A percentile compares a stretch with the other conserved stretches of the same genome.
phyloP scores from a whole-genome alignment of 2,113 vertebrate genomes.

The Tor tambroides region DNA sequence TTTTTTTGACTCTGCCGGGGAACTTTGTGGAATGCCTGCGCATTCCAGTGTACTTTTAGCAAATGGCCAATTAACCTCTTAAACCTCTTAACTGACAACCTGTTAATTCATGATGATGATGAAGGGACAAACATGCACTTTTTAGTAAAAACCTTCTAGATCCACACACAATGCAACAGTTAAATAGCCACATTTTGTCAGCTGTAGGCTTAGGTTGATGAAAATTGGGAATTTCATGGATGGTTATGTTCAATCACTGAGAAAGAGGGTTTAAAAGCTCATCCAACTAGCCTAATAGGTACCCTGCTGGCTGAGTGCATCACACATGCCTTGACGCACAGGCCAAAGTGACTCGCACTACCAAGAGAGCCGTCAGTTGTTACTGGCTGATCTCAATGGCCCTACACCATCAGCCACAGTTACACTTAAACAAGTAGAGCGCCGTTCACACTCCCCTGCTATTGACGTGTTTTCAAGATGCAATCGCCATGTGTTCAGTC shows the following conservation, averaged over 20 bases:
- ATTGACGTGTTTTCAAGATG: conserved; percentile 16
- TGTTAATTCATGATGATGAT: background rate
- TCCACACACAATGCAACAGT: background rate
- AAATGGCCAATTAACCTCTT: background rate
- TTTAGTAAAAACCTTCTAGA: background rate
- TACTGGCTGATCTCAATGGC: conserved; percentile 4
- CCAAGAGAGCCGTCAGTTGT: conserved; percentile 32
- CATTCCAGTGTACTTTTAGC: conserved; percentile 29
- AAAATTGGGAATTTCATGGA: conserved; percentile 48
- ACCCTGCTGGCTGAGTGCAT: conserved; percentile 39
- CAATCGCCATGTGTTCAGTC: background rate
- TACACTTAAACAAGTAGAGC: background rate
- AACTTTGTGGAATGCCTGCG: background rate
- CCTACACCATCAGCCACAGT: background rate
- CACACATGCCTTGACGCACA: conserved; percentile 25
- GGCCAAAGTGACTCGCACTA: conserved; percentile 34
- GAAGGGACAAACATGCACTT: background rate
- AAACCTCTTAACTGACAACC: background rate
- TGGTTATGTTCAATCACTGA: conserved; percentile 49
- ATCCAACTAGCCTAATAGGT: conserved; percentile 27
- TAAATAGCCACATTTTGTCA: background rate
- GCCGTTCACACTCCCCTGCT: background rate
- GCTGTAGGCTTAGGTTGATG: conserved; percentile 25
- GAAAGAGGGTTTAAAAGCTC: conserved; percentile 31
- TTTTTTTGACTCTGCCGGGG: background rate